Evolutionary conservation across 2,888 invertebrate species (phyloP).

Genomic region (Agrotis clavis): DNA sequence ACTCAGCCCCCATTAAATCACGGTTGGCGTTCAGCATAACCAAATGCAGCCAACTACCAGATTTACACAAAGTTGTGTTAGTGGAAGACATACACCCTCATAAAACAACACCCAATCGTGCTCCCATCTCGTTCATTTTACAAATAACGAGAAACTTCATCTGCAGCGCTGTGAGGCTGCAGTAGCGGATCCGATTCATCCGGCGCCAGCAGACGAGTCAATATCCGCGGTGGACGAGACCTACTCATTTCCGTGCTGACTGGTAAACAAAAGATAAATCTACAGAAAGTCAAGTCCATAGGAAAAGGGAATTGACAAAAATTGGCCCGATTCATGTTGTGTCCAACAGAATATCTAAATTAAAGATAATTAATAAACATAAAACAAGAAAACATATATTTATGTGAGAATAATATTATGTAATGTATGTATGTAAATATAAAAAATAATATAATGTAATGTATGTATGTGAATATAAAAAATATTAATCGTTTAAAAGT

Average conservation of each 20-base stretch:
- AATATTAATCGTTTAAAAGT: too few species aligned
- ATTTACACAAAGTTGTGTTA: neutral
- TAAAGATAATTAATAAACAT: too few species aligned
- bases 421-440: too few species aligned
- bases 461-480: too few species aligned
- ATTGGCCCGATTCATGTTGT: too few species aligned
- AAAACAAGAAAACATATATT: too few species aligned
- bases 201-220: conserved; percentile 57
- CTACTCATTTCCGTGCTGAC: conserved; percentile 60
- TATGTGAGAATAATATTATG: too few species aligned
- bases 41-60: too few species aligned
- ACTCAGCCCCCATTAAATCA: too few species aligned
- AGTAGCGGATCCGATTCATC: conserved; percentile 29
- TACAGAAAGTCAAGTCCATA: conserved; percentile 10
- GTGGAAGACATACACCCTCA: neutral
- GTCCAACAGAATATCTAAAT: too few species aligned
- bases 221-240: conserved; percentile 60
- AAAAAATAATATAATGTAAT: too few species aligned
- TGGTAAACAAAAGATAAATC: neutral
- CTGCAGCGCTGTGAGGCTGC: conserved; percentile 4
- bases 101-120: neutral
- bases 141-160: conserved; percentile 14
- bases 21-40: too few species aligned
- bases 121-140: conserved; percentile 2
- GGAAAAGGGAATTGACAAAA: neutral